Conservation (phyloP, 2,113 vertebrate species). For the Crotalus viridis region DNA sequence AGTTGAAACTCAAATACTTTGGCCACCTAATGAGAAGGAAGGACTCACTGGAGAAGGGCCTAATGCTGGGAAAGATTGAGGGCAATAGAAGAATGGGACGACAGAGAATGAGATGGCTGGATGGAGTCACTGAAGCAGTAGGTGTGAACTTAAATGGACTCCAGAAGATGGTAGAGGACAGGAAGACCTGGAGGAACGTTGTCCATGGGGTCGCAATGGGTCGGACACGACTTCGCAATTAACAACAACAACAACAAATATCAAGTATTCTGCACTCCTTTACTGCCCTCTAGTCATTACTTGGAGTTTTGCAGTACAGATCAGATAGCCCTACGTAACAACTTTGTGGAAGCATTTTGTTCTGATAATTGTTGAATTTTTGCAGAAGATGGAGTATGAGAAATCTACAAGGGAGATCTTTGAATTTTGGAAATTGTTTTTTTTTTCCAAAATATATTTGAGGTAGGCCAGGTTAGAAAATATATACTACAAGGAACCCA, state of each 20-base stretch:
- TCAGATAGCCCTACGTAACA: neutral
- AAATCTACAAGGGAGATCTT: neutral
- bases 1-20: too few species aligned
- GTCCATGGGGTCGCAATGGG: too few species aligned
- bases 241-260: neutral
- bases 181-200: too few species aligned
- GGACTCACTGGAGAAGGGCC: too few species aligned
- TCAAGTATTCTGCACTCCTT: neutral
- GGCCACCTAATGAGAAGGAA: too few species aligned
- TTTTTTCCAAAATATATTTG: neutral
- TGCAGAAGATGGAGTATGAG: neutral
- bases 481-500: neutral
- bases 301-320: neutral
- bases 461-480: neutral
- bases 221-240: too few species aligned
- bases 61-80: too few species aligned
- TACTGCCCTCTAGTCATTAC: neutral
- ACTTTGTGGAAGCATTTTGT: neutral
- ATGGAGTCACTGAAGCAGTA: too few species aligned
- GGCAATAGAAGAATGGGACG: too few species aligned
- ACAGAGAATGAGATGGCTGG: too few species aligned
- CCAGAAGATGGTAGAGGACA: too few species aligned
- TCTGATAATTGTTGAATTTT: neutral
- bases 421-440: neutral
- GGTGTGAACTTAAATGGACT: too few species aligned